Conservation (phyloP, 1,140 invertebrate species). For the honey bee (Apis mellifera) region DNA sequence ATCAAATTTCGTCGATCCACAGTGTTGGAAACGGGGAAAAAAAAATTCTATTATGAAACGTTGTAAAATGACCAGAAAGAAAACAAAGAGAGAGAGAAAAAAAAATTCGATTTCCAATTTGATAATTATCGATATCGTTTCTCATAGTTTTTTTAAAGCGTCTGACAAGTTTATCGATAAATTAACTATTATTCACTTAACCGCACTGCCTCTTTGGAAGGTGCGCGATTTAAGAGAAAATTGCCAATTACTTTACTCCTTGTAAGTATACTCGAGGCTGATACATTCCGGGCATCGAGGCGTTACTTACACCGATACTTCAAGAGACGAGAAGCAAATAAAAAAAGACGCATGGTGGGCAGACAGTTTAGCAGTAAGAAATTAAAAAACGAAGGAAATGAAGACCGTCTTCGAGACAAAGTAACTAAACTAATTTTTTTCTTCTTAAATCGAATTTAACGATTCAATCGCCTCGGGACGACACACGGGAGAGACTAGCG, state of each 20-base stretch:
- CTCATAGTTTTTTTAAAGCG: neutral
- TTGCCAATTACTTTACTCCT: slow-evolving; percentile 20
- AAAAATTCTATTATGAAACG: too few species aligned
- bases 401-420: neutral
- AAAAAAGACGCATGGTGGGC: neutral
- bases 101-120: too few species aligned
- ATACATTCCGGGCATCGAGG: slow-evolving; percentile 5
- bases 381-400: neutral
- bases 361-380: too few species aligned
- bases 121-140: slow-evolving; percentile 10
- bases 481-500: neutral
- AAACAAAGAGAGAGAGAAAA: neutral
- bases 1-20: too few species aligned
- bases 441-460: neutral
- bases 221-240: slow-evolving; percentile 22
- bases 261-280: slow-evolving; percentile 15
- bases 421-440: neutral
- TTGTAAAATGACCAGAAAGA: neutral
- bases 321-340: neutral
- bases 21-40: too few species aligned
- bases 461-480: neutral
- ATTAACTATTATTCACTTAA: slow-evolving; percentile 9
- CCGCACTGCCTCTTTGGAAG: neutral
- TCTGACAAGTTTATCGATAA: slow-evolving; percentile 2
- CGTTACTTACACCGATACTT: slow-evolving; percentile 12